Conservation (phyloP, 2,888 invertebrate genomes). For the Hipparchia sbordonii region DNA sequence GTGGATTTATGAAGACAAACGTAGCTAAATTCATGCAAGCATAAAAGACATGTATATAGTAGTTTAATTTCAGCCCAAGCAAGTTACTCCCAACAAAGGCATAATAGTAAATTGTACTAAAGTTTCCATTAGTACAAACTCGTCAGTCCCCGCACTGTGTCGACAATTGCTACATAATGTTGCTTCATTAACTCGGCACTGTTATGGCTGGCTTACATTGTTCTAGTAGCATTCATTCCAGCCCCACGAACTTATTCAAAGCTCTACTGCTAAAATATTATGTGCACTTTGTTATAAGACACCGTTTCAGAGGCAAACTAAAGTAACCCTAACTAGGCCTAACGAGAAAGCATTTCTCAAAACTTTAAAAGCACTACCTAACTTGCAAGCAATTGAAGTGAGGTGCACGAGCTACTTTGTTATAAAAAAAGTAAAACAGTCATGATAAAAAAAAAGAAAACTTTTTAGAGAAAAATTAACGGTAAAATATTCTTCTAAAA, state of each 20-base stretch:
- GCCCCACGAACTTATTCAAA: neutral
- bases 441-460: too few relatives aligned
- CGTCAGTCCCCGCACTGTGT: slow-evolving; percentile 3
- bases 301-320: too few relatives aligned
- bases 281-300: too few relatives aligned
- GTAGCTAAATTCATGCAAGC: neutral
- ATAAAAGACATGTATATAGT: neutral
- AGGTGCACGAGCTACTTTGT: too few relatives aligned
- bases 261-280: too few relatives aligned
- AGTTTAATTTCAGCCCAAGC: slow-evolving; percentile 5
- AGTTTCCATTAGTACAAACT: slow-evolving; percentile 16
- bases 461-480: too few relatives aligned
- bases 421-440: too few relatives aligned
- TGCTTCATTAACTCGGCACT: slow-evolving; percentile 17
- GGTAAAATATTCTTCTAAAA: too few relatives aligned
- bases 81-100: neutral
- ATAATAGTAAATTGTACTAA: slow-evolving; percentile 18
- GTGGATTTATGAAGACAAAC: neutral
- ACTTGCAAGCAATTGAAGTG: too few relatives aligned
- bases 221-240: neutral
- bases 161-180: slow-evolving; percentile 13
- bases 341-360: too few relatives aligned
- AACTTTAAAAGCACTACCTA: too few relatives aligned
- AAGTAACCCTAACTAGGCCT: too few relatives aligned
- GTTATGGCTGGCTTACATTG: slow-evolving; percentile 3